A percentile compares a stretch with the other conserved stretches of the same genome.
phyloP scores from a whole-genome alignment of 2,797 vertebrate genomes.

The Xenentodon cancila region DNA sequence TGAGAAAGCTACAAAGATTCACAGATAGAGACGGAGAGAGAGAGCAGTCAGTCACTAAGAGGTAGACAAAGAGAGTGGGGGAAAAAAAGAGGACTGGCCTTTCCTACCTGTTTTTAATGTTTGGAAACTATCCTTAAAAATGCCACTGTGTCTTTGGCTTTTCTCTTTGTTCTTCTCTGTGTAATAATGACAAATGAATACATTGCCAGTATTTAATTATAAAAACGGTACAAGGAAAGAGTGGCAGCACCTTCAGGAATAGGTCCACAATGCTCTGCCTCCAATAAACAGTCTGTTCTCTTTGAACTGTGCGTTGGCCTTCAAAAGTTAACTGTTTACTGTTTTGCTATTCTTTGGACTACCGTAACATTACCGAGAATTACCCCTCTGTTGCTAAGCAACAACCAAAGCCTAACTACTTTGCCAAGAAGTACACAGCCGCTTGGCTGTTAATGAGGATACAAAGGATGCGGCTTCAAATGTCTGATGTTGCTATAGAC shows the following conservation, averaged over 20 bases:
- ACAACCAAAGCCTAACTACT: slow-evolving; percentile 75
- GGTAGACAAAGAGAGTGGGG: slow-evolving; percentile 32
- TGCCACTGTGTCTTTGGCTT: neutral
- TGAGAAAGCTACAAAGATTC: slow-evolving; percentile 52
- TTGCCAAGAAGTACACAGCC: slow-evolving; percentile 70
- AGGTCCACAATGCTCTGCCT: too few relatives aligned
- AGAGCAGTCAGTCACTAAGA: slow-evolving; percentile 31
- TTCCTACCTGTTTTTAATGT: slow-evolving; percentile 1
- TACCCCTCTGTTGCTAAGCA: slow-evolving; percentile 80
- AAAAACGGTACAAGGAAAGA: neutral
- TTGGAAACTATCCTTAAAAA: neutral
- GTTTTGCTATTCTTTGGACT: slow-evolving; percentile 57
- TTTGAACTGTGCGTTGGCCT: slow-evolving; percentile 51
- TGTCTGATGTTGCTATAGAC: slow-evolving; percentile 42
- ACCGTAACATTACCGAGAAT: slow-evolving; percentile 50
- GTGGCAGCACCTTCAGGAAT: too few relatives aligned
- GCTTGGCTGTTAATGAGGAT: slow-evolving; percentile 74
- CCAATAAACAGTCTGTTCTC: slow-evolving; percentile 1
- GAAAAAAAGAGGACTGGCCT: slow-evolving; percentile 14
- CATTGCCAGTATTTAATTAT: neutral
- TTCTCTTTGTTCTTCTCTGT: neutral
- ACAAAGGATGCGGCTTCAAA: slow-evolving; percentile 71
- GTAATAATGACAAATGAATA: neutral
- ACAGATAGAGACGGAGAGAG: slow-evolving; percentile 30
- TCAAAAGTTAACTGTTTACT: slow-evolving; percentile 55